These are phyloP conservation scores for Catocala sponsa DNA, from an alignment of 2,888 invertebrate genomes.

Conservation along the genomic window DNA sequence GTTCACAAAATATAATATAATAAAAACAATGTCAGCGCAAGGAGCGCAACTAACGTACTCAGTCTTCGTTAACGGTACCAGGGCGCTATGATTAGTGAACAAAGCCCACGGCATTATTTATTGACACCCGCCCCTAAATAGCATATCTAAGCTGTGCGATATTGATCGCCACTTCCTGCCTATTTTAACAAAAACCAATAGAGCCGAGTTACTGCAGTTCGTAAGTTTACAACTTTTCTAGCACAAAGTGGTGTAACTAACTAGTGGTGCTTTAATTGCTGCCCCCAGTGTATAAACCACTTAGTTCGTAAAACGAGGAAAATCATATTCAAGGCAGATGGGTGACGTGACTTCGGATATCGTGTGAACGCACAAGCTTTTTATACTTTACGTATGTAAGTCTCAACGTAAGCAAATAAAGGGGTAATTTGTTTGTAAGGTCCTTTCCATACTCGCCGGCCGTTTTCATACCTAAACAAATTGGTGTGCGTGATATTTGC, in stretches of 20 bases:
- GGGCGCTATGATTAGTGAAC: too few relatives aligned
- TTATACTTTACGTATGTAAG: slow-evolving; percentile 17
- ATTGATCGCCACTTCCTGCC: slow-evolving; percentile 13
- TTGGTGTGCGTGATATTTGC: slow-evolving; percentile 14
- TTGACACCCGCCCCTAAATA: neutral
- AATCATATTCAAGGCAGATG: slow-evolving; percentile 43
- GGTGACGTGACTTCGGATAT: slow-evolving; percentile 26
- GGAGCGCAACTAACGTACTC: too few relatives aligned
- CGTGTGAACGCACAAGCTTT: slow-evolving; percentile 13
- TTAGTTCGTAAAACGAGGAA: slow-evolving; percentile 42
- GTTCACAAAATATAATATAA: too few relatives aligned
- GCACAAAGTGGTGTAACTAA: slow-evolving; percentile 17
- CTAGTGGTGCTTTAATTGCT: slow-evolving; percentile 36
- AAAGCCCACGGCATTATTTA: neutral
- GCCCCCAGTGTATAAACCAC: slow-evolving; percentile 34
- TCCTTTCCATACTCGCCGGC: slow-evolving; percentile 5
- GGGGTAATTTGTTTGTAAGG: slow-evolving; percentile 14
- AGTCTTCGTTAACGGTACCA: too few relatives aligned
- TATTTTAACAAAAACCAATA: slow-evolving; percentile 14
- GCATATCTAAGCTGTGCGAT: neutral
- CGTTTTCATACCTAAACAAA: slow-evolving; percentile 21
- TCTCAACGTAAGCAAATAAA: slow-evolving; percentile 16
- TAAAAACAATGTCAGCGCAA: too few relatives aligned
- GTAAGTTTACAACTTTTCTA: slow-evolving; percentile 31
- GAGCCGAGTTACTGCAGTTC: slow-evolving; percentile 15